Evolutionary conservation across 2,797 vertebrate species (phyloP), one percentile per base, ranked within the genome.

Genomic region (Brachymystax lenok): DNA sequence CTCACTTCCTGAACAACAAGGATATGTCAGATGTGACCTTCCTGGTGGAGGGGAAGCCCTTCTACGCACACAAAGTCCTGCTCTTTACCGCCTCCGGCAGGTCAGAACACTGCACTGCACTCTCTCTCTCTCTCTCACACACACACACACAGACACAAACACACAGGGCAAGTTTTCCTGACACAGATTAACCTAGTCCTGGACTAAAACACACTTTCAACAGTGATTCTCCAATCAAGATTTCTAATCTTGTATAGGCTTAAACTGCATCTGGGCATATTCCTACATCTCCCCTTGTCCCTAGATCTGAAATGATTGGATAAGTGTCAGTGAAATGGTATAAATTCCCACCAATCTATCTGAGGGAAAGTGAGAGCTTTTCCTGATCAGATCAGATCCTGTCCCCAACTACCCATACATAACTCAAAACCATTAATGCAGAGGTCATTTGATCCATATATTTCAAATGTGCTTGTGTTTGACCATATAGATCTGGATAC

Each of bases 1-100:
- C 94, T 74, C 92, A 93, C 83, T 95, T 94, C 74, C 86, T 95
- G 83, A 96, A 95, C 86, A 95, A 95, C 69, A 95, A 94, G 77
- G 95, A 96, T 56, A 95, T 95, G 93, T 95, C 94, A 24, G 95
- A 96, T 10, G 93, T 95, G 85, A 95, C 94, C 16, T 96, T 96
- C 85, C 81, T 96, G 84, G 94, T 95, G 83, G 95, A 95, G 27
- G 94, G 93, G 82, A 95, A 95, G 68, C 95, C 94, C 17, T 95
- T 95, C 71, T 95, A 94, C 0, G 95, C 93, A 70, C 94, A 95
- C 86, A 95, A 94, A 87, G 94, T 94, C 73, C 89, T 95, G 86
- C 93, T 96, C 76, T 94, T 94, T 79, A 94, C 94, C 2, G 95
- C 95, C 68, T 96, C 95, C 66, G 89, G 73, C 86, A 93, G 95